Percentiles rank a stretch among this genome's conserved stretches.
phyloP scores from a whole-genome alignment of 2,888 invertebrate genomes.

The Lacanobia oleracea region DNA sequence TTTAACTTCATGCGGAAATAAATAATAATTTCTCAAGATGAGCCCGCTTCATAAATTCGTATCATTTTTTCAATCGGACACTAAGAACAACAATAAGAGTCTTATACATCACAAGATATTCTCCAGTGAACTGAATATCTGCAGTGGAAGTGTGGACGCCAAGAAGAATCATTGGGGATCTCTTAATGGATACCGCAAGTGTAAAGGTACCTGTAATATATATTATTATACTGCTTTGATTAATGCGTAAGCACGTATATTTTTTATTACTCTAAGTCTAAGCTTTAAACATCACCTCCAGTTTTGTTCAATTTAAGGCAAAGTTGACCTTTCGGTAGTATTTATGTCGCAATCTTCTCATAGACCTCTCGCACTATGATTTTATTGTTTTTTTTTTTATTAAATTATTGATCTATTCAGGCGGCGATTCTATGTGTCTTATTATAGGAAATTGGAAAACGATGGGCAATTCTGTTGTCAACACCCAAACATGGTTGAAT shows the following conservation, averaged over 20 bases:
- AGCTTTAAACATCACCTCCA: background rate
- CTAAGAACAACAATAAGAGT: slow-evolving; percentile 85
- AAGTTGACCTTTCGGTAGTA: slow-evolving; percentile 7
- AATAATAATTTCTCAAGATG: slow-evolving; percentile 77
- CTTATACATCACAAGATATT: slow-evolving; percentile 88
- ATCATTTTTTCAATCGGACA: slow-evolving; percentile 91
- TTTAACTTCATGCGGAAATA: slow-evolving; percentile 24
- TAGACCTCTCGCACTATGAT: background rate
- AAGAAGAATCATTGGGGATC: slow-evolving; percentile 90
- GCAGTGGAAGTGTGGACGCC: slow-evolving; percentile 81
- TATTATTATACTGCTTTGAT: background rate
- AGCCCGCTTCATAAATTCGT: slow-evolving; percentile 91
- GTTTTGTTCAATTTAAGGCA: slow-evolving; percentile 7
- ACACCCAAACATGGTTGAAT: slow-evolving; percentile 28
- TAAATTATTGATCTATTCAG: background rate
- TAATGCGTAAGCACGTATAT: background rate
- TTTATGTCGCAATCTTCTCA: slow-evolving; percentile 3
- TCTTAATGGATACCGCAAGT: slow-evolving; percentile 86
- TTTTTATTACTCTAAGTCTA: background rate
- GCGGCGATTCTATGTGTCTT: slow-evolving; percentile 6
- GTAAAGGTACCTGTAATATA: slow-evolving; percentile 77
- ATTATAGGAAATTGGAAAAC: slow-evolving; percentile 30
- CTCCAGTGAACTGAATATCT: slow-evolving; percentile 90
- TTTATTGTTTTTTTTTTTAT: background rate
- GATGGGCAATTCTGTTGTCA: slow-evolving; percentile 20